These are phyloP conservation scores for Micropoecilia bifurca DNA, from an alignment of 2,797 vertebrate genomes.

Conservation along the genomic window DNA sequence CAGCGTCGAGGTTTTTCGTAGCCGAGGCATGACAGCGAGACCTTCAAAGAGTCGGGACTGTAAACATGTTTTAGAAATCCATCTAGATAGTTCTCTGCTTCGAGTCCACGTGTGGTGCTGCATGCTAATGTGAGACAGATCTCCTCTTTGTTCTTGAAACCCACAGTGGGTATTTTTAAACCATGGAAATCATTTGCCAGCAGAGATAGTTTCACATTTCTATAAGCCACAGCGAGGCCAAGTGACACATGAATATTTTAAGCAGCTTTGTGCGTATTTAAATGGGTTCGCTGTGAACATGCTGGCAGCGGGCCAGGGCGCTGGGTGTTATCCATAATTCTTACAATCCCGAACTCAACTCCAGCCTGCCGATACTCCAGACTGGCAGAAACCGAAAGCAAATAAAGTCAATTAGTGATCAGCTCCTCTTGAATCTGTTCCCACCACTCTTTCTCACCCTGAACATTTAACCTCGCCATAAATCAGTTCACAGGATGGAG, in stretches of 20 bases:
- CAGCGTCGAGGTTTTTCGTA: conserved; percentile 63
- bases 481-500: conserved; percentile 27
- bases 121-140: conserved; percentile 76
- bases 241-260: conserved; percentile 93
- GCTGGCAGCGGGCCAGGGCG: conserved; percentile 86
- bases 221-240: conserved; percentile 84
- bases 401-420: conserved; percentile 90
- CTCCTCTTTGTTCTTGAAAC: conserved; percentile 83
- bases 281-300: conserved; percentile 89
- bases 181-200: conserved; percentile 86
- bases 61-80: conserved; percentile 76
- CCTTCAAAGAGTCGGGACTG: conserved; percentile 74
- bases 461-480: conserved; percentile 40
- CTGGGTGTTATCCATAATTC: conserved; percentile 87
- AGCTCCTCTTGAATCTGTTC: conserved; percentile 81
- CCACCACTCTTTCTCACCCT: conserved; percentile 72
- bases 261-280: conserved; percentile 92
- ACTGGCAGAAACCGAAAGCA: conserved; percentile 83
- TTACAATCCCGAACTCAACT: conserved; percentile 87
- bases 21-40: conserved; percentile 63
- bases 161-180: conserved; percentile 83
- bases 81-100: conserved; percentile 67
- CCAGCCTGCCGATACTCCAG: conserved; percentile 85
- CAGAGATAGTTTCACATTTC: conserved; percentile 87
- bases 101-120: conserved; percentile 65